phyloP scores from a whole-genome alignment of 2,888 invertebrate species.

The Lycaena phlaeas region DNA sequence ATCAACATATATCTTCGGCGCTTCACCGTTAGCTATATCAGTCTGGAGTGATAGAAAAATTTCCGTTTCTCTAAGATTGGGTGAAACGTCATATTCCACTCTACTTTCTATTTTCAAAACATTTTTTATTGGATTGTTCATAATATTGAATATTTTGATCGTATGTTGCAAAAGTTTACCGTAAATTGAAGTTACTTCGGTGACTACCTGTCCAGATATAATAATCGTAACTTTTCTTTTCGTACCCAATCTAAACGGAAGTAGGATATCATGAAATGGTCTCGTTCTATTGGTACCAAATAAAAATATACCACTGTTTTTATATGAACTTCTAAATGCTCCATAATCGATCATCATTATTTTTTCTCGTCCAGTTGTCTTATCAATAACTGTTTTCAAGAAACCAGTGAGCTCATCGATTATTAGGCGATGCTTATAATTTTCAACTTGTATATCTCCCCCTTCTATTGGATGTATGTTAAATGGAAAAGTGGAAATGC shows the following conservation, averaged over 20 bases:
- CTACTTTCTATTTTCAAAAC: constrained; percentile 85
- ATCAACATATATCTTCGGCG: constrained; percentile 88
- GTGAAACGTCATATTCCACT: constrained; percentile 86
- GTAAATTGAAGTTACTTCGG: constrained; percentile 86
- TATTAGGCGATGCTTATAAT: constrained; percentile 82
- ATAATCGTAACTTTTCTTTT: constrained; percentile 77
- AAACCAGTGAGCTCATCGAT: constrained; percentile 89
- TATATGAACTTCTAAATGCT: constrained; percentile 88
- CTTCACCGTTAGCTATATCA: constrained; percentile 84
- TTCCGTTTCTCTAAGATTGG: constrained; percentile 90
- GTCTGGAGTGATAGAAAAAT: constrained; percentile 91
- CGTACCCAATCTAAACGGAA: constrained; percentile 76
- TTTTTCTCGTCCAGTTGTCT: constrained; percentile 43
- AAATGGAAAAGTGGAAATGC: constrained; percentile 32
- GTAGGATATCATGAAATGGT: constrained; percentile 83
- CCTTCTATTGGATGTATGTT: constrained; percentile 78
- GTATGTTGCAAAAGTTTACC: constrained; percentile 83
- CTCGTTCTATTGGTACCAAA: constrained; percentile 91
- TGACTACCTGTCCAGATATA: constrained; percentile 85
- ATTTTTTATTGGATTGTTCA: constrained; percentile 76
- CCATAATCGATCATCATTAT: constrained; percentile 77
- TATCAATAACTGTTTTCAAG: constrained; percentile 81
- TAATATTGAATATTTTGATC: constrained; percentile 82
- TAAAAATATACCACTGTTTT: constrained; percentile 95
- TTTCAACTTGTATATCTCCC: constrained; percentile 88